Percentiles rank a stretch among this genome's conserved stretches.
Conservation (phyloP, 2,797 vertebrate genomes). For the Columba guinea region DNA sequence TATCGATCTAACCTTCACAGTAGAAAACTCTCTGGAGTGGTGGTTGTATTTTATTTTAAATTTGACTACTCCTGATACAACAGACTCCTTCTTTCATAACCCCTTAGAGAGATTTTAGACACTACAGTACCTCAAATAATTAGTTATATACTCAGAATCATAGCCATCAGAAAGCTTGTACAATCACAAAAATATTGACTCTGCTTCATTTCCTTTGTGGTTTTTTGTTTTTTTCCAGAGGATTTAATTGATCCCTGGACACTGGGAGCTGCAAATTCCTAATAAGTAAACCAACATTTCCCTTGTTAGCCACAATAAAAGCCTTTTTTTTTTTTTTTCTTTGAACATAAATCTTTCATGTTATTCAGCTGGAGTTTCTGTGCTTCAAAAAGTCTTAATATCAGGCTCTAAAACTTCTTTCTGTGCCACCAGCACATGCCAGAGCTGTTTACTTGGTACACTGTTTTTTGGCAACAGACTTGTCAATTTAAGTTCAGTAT, state of each 20-base stretch:
- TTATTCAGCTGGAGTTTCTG: background rate
- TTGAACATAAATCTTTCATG: background rate
- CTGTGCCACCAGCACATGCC: background rate
- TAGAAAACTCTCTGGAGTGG: background rate
- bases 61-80: background rate
- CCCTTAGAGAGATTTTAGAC: background rate
- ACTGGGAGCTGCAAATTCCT: background rate
- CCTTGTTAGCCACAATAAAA: background rate
- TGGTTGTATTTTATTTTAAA: background rate
- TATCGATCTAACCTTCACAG: background rate
- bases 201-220: background rate
- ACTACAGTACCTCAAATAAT: background rate
- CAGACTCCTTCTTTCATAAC: background rate
- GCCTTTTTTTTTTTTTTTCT: background rate
- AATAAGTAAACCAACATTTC: background rate
- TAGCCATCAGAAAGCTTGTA: background rate
- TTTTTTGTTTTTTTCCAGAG: background rate
- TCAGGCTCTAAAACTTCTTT: background rate
- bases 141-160: background rate
- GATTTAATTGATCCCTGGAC: background rate
- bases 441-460: background rate
- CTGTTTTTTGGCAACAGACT: background rate
- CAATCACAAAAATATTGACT: background rate
- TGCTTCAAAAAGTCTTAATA: background rate
- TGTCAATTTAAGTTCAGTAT: background rate